phyloP scores from a whole-genome alignment of 2,888 invertebrate species.

The Pimpla rufipes region DNA sequence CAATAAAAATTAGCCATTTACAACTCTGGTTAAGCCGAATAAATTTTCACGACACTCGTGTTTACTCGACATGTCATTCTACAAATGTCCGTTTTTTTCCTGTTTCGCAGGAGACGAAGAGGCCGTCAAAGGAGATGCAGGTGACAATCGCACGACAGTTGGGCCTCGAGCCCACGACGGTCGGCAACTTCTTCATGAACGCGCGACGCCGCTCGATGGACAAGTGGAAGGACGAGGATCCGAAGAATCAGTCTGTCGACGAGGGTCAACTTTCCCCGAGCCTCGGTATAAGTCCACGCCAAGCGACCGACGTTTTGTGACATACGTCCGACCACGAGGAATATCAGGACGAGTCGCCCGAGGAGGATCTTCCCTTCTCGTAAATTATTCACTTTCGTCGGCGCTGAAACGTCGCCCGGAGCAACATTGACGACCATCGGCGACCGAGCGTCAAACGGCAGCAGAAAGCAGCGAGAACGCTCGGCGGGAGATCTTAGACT shows the following conservation, averaged over 20 bases:
- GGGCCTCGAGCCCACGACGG: conserved; percentile 98
- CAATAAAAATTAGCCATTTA: too few relatives aligned
- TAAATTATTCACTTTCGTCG: conserved; percentile 76
- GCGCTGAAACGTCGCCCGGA: conserved; percentile 23
- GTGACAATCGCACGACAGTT: conserved; percentile 99
- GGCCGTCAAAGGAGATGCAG: conserved; percentile 99
- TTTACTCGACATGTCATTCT: background rate
- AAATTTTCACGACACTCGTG: background rate
- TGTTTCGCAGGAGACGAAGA: conserved; percentile 95
- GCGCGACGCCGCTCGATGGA: conserved; percentile 99
- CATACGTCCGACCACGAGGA: conserved; percentile 86
- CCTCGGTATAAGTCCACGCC: conserved; percentile 84
- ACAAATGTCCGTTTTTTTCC: conserved; percentile 23
- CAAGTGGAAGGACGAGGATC: conserved; percentile 98
- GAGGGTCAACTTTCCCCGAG: conserved; percentile 85
- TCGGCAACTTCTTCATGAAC: conserved; percentile 99
- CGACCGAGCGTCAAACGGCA: conserved; percentile 9
- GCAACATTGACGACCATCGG: conserved; percentile 32
- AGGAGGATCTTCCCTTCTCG: conserved; percentile 84
- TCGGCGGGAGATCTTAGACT: conserved; percentile 56
- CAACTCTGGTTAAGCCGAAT: too few relatives aligned
- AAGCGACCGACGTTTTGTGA: conserved; percentile 85
- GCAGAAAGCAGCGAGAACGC: conserved; percentile 1
- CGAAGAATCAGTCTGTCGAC: conserved; percentile 86
- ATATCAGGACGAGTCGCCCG: conserved; percentile 85